Evolutionary conservation across 2,888 invertebrate genomes (phyloP).

Genomic region (Cataglyphis cursor): DNA sequence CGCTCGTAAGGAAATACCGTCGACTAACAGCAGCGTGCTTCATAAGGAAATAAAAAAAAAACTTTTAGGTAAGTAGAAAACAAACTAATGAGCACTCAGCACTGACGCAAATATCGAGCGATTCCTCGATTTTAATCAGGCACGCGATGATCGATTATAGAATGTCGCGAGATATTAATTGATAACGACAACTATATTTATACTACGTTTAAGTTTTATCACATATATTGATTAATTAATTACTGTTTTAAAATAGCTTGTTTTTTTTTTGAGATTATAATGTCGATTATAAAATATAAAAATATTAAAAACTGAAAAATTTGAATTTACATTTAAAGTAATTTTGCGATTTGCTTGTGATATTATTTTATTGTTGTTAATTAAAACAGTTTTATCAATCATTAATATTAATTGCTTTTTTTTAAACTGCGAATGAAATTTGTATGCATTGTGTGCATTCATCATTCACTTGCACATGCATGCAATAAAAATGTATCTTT

Average conservation of each 20-base stretch:
- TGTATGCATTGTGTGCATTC: not conserved
- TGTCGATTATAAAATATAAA: not conserved
- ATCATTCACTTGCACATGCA: not conserved
- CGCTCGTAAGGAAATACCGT: not conserved
- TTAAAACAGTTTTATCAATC: not conserved
- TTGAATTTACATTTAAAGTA: not conserved
- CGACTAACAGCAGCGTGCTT: not conserved
- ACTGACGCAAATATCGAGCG: not conserved
- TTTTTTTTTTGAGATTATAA: not conserved
- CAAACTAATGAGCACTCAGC: not conserved
- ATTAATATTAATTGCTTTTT: not conserved
- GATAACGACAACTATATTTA: not conserved
- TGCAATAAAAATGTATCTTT: slow-evolving; percentile 26
- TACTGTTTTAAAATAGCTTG: not conserved
- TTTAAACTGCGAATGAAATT: not conserved
- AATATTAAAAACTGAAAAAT: not conserved
- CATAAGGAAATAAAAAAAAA: not conserved
- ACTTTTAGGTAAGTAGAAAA: not conserved
- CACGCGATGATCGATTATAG: not conserved
- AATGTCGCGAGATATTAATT: not conserved
- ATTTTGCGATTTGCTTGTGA: not conserved
- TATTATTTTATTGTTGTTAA: not conserved
- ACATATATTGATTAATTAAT: slow-evolving; percentile 1
- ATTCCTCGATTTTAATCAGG: not conserved
- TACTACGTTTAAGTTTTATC: not conserved